Base-by-base conservation (phyloP, 1,140 invertebrate genomes). In the Daktulosphaira vitifoliae region DNA sequence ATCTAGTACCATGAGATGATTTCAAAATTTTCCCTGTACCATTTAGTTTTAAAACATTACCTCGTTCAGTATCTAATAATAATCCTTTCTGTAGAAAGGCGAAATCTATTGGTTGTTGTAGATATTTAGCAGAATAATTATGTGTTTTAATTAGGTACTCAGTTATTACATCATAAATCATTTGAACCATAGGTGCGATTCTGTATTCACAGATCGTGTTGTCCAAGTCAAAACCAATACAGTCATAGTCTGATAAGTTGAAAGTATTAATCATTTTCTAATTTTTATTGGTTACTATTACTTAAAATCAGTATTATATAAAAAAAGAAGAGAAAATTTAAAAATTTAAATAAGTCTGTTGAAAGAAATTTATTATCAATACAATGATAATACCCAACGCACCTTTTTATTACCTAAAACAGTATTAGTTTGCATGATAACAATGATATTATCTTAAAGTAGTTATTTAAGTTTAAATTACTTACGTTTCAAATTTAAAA, bases 211-310 rank as follows among this genome's bases (percentile, higher is more conserved):
- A 75, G 26, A 89, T 68, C 1, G 87, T 89, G 70, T 88, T 84
- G 69, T 90, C 88, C 66, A 90, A 75, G 75, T 91, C 88, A 72
- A 91, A 90, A 9, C 88, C 88, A 64, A 89, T 80, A 65, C 83
- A 87, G 71, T 89, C 85, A 71, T 89, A 90, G 69, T 88, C 78
- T 22, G 52, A 62, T 8, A 75, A 65, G 22, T 71, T 75, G 25
- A 87, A 79, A 26, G 25, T 37, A 7, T 66, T 48, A 33, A 38
- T 15, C 65, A 56, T 56, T 11, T 29, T 22, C 7, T 9, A 11
- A 11, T 11, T 33, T 33, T 33, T 33, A 33, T 33, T 33, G 11
- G 11, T 33, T 5, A 33, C 29, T 33, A 33, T 33, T 33, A 33
- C 29, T 33, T n/a, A n/a, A n/a, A n/a, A n/a, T n/a, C n/a, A n/a